Base-by-base conservation (phyloP, 2,113 vertebrate genomes). In the Galeopterus variegatus region DNA sequence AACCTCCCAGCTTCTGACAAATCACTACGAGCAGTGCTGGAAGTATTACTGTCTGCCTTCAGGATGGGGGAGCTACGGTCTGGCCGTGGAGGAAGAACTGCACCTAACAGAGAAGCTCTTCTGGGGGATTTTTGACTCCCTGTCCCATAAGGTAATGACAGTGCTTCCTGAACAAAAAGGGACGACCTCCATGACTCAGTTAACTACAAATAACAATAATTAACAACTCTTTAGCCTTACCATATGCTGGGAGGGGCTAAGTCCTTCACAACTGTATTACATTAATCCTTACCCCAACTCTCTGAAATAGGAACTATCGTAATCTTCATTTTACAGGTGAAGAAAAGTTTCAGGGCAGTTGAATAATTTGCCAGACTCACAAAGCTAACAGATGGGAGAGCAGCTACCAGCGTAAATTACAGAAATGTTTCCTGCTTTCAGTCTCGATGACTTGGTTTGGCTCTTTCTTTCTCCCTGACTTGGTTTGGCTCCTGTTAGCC, bases 21-120 rank as follows among this genome's bases (percentile, higher is more conserved):
- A 99, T 96, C 99, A 99, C 98, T 99, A 99, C 52, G 99, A 99
- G 95, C 99, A 99, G 98, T 99, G 99, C 98, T 99, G 99, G 99
- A 99, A 99, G 98, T 99, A 99, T 93, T 99, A 99, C 98, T 99
- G 99, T 97, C 99, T 99, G 81, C 99, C 99, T 8, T 99, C 99
- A 0, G 99, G 99, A 92, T 99, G 99, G 99, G 99, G 99, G 56
- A 99, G 99, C 98, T 99, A 99, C 19, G 99, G 99, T 77, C 99
- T 99, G 82, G 99, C 99, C 3, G 99, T 99, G 48, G 99, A 99
- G 92, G 99, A 99, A 87, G 99, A 99, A 94, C 98, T 99, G 5
- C 99, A 99, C 88, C 99, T 99, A 98, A 99, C 99, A 21, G 99
- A 99, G 98, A 99, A 99, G 97, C 99, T 99, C 97, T 99, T 99